These are phyloP conservation scores for Volucella bombylans DNA, from an alignment of 2,888 invertebrate species.

Conservation along the genomic window DNA sequence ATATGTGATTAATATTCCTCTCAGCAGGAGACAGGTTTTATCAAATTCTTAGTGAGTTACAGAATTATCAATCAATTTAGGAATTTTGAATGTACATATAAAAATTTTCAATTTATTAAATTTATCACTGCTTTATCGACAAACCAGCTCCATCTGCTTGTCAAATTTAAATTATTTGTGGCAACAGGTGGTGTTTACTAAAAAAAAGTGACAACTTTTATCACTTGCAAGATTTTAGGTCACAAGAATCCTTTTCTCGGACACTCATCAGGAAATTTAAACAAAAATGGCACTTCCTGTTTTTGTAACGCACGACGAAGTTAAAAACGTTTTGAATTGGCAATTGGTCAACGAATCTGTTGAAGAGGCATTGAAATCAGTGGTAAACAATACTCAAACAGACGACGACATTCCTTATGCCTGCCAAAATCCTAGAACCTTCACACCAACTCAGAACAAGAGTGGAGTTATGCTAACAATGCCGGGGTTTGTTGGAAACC, in stretches of 20 bases:
- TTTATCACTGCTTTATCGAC: not conserved
- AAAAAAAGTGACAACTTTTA: not conserved
- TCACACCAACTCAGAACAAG: slow-evolving; percentile 77
- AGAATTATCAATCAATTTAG: no score
- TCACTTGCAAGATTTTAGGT: not conserved
- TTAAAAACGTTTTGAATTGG: slow-evolving; percentile 81
- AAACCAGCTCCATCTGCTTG: not conserved
- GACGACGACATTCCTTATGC: slow-evolving; percentile 71
- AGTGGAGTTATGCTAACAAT: slow-evolving; percentile 80
- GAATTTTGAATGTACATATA: not conserved
- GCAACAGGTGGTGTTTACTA: slow-evolving; percentile 10
- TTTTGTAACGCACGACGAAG: slow-evolving; percentile 80
- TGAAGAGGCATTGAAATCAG: slow-evolving; percentile 81
- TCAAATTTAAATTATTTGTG: not conserved
- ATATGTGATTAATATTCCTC: no score
- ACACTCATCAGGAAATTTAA: not conserved
- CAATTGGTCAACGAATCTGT: slow-evolving; percentile 80
- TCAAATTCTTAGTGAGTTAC: no score
- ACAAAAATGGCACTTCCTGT: slow-evolving; percentile 66
- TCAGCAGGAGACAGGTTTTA: not conserved
- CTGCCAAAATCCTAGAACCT: slow-evolving; percentile 80
- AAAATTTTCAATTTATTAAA: not conserved
- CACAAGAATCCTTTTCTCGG: no score
- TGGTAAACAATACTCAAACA: slow-evolving; percentile 69
- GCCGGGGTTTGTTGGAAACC: slow-evolving; percentile 83